These are phyloP conservation scores for Neelides sp. DNA, from an alignment of 1,140 invertebrate genomes.

Conservation along the genomic window DNA sequence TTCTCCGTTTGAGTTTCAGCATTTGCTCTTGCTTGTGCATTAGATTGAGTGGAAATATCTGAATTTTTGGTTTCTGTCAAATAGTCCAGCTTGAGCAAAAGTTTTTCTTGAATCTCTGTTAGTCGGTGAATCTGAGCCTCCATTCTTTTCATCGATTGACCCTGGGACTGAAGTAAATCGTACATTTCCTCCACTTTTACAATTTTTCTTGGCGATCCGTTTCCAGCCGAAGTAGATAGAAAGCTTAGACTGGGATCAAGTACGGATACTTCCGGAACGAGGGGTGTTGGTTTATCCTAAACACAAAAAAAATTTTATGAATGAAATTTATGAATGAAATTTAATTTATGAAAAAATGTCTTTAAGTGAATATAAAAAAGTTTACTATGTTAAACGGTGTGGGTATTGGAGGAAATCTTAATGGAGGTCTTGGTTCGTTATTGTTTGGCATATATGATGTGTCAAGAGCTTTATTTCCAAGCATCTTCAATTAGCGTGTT, in stretches of 20 bases:
- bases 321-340: too few relatives aligned
- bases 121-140: conserved; percentile 11
- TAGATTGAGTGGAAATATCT: background rate
- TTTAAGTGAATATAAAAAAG: too few relatives aligned
- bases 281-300: too few relatives aligned
- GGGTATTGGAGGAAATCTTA: background rate
- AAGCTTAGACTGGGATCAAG: background rate
- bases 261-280: background rate
- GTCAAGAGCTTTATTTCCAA: too few relatives aligned
- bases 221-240: background rate
- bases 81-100: background rate
- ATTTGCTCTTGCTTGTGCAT: background rate
- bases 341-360: too few relatives aligned
- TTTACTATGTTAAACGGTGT: background rate
- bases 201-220: background rate
- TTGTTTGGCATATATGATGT: background rate
- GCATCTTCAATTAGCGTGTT: too few relatives aligned
- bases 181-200: conserved; percentile 10
- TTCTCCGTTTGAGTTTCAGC: conserved; percentile 10
- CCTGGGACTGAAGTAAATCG: conserved; percentile 10
- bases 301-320: too few relatives aligned
- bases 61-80: background rate
- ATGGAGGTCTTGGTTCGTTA: background rate
- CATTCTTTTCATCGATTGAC: conserved; percentile 7
- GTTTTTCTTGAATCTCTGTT: conserved; percentile 15